A percentile compares a stretch with the other conserved stretches of the same genome.
These are phyloP conservation scores for Rhogogaster chlorosoma DNA, from an alignment of 2,888 invertebrate genomes.

Conservation along the genomic window DNA sequence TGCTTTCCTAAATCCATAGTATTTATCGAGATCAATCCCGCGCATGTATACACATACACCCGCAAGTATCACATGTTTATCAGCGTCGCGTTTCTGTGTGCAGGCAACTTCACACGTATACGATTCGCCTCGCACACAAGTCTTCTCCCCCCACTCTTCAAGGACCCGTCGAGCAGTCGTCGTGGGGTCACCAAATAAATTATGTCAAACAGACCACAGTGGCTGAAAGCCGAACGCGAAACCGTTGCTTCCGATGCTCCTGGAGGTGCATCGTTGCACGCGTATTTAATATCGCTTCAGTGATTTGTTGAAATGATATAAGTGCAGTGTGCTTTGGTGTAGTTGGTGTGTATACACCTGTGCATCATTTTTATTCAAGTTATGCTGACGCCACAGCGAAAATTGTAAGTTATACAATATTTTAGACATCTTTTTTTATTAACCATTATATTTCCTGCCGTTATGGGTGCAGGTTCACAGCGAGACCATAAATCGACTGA, in stretches of 20 bases:
- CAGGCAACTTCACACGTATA: constrained; percentile 12
- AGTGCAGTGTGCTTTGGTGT: constrained; percentile 8
- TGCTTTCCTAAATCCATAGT: neutral
- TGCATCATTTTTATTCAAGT: constrained; percentile 53
- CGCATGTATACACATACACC: neutral
- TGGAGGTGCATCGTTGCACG: constrained; percentile 47
- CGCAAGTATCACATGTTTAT: neutral
- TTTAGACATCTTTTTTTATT: constrained; percentile 39
- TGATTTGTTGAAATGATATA: neutral
- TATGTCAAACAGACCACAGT: constrained; percentile 64
- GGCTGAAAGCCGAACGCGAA: constrained; percentile 59
- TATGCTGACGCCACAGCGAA: constrained; percentile 64
- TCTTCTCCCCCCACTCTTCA: constrained; percentile 39
- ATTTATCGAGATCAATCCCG: neutral
- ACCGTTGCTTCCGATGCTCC: constrained; percentile 53
- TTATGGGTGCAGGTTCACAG: neutral
- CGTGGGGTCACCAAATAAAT: constrained; percentile 65
- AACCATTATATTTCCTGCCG: neutral
- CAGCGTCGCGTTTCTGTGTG: neutral
- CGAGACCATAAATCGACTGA: neutral
- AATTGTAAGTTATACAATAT: constrained; percentile 60
- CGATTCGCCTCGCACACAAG: neutral
- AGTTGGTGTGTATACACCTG: constrained; percentile 60
- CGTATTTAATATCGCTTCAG: constrained; percentile 21
- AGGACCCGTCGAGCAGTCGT: constrained; percentile 48